A percentile compares a stretch with the other conserved stretches of the same genome.
phyloP scores from a whole-genome alignment of 2,888 invertebrate species.

The Sialis lutaria region DNA sequence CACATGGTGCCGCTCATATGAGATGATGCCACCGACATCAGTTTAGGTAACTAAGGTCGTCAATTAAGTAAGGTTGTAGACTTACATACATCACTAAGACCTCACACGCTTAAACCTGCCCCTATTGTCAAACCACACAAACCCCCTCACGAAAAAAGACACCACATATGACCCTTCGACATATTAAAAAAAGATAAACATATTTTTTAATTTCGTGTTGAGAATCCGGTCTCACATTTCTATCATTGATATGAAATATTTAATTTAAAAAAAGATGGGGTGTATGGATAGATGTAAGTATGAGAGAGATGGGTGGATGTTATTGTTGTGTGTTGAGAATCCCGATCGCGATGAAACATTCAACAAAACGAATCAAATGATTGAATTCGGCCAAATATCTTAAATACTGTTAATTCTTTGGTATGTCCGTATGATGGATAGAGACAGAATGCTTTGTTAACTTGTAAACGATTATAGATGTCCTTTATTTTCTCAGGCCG shows the following conservation, averaged over 20 bases:
- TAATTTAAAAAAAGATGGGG: too few relatives aligned
- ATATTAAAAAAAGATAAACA: too few relatives aligned
- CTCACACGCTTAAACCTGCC: slow-evolving; percentile 5
- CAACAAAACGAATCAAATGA: background rate
- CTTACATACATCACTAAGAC: slow-evolving; percentile 6
- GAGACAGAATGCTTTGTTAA: too few relatives aligned
- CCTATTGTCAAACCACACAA: background rate
- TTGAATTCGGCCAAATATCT: background rate
- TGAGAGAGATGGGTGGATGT: too few relatives aligned
- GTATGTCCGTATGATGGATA: too few relatives aligned
- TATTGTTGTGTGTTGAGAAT: background rate
- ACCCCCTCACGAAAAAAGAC: background rate
- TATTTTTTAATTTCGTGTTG: too few relatives aligned
- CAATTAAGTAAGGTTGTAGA: slow-evolving; percentile 6
- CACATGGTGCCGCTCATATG: background rate
- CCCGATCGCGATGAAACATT: background rate
- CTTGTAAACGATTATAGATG: too few relatives aligned
- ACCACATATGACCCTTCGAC: too few relatives aligned
- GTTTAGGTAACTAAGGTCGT: slow-evolving; percentile 6
- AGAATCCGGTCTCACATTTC: too few relatives aligned
- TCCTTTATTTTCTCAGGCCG: too few relatives aligned
- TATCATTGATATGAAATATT: too few relatives aligned
- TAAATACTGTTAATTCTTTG: background rate
- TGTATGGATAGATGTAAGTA: too few relatives aligned
- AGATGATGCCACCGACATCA: background rate